Percentiles rank a stretch among this genome's conserved stretches.
Evolutionary conservation across 2,888 invertebrate species (phyloP).

Genomic region (Drosophila picticornis): DNA sequence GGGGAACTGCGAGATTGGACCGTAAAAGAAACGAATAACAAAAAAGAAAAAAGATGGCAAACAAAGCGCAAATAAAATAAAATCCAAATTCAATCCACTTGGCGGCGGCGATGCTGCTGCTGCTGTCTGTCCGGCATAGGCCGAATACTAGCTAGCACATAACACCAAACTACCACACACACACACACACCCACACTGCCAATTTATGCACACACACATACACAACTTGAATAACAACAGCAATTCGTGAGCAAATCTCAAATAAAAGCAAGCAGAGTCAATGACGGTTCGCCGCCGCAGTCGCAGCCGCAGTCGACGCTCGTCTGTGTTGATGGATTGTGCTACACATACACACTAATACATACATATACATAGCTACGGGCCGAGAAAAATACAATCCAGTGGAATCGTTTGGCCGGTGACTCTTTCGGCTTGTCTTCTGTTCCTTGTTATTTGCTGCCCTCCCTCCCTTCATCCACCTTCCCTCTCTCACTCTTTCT

Average conservation of each 20-base stretch:
- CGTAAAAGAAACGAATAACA: conserved; percentile 26
- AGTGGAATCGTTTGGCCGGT: conserved; percentile 63
- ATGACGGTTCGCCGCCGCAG: conserved; percentile 44
- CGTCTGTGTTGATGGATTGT: conserved; percentile 70
- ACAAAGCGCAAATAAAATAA: conserved; percentile 45
- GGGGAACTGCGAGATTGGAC: conserved; percentile 32
- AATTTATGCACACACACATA: conserved; percentile 41
- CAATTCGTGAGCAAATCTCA: conserved; percentile 74
- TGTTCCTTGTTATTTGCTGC: conserved; percentile 50
- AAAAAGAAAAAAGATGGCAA: conserved; percentile 39
- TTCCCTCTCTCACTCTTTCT: neutral
- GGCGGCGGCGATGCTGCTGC: conserved; percentile 19
- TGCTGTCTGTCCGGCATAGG: conserved; percentile 31
- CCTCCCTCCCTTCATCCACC: conserved; percentile 22
- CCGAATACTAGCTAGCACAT: conserved; percentile 27
- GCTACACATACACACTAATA: conserved; percentile 36
- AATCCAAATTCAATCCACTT: conserved; percentile 75
- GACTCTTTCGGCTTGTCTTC: conserved; percentile 59
- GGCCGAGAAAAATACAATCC: conserved; percentile 60
- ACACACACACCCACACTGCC: conserved; percentile 51
- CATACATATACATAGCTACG: conserved; percentile 30
- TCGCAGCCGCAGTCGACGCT: conserved; percentile 21
- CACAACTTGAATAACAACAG: conserved; percentile 34
- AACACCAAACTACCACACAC: conserved; percentile 28
- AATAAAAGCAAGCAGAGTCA: conserved; percentile 75